Percentiles rank a stretch among this genome's conserved stretches.
phyloP scores from a whole-genome alignment of 2,888 invertebrate species.

The Petrophora chlorosata region DNA sequence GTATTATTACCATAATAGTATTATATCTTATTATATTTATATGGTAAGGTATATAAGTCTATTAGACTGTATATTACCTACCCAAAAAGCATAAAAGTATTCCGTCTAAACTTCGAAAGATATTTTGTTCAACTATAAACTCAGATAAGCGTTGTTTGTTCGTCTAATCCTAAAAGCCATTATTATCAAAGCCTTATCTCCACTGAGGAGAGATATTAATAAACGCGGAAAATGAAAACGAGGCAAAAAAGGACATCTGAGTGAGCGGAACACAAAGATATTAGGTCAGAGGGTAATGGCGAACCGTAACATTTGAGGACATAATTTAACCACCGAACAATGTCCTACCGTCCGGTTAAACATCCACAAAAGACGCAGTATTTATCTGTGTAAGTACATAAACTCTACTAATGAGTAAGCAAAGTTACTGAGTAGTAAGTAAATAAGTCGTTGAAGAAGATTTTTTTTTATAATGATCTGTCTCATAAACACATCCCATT shows the following conservation, averaged over 20 bases:
- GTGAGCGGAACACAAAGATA: conserved; percentile 42
- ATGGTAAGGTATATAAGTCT: no score
- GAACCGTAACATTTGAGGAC: conserved; percentile 55
- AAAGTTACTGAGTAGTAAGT: no score
- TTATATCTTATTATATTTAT: no score
- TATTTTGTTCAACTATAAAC: no score
- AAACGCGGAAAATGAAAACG: conserved; percentile 39
- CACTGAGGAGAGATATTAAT: conserved; percentile 34
- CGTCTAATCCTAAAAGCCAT: conserved; percentile 23
- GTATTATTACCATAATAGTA: no score
- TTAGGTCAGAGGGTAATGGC: conserved; percentile 55
- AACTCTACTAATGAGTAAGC: no score
- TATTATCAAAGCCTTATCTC: conserved; percentile 25
- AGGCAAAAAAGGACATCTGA: conserved; percentile 34
- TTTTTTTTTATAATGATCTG: no score
- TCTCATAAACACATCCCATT: no score
- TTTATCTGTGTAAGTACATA: conserved; percentile 30
- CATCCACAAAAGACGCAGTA: conserved; percentile 32
- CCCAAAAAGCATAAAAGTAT: no score
- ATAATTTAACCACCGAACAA: conserved; percentile 62
- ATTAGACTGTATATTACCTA: no score
- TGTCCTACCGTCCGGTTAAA: conserved; percentile 53
- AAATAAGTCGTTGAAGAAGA: no score
- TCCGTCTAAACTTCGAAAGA: conserved; percentile 7
- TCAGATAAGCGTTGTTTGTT: conserved; percentile 16